These are phyloP conservation scores for Pterois miles DNA, from an alignment of 2,797 vertebrate genomes.

Conservation along the genomic window DNA sequence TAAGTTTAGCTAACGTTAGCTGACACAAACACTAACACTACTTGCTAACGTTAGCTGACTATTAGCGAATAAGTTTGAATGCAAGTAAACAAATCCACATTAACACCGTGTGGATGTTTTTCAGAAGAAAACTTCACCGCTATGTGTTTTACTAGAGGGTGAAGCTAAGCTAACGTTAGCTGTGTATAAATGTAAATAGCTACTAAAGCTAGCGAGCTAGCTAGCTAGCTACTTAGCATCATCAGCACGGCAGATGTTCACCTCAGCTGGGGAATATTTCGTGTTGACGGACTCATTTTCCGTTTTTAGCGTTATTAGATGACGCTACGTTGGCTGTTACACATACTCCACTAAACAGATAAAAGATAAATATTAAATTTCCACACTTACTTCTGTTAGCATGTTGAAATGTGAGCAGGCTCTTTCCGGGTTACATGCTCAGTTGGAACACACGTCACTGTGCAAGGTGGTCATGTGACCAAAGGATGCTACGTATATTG, in stretches of 20 bases:
- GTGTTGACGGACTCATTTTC: accelerated
- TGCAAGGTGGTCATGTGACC: slow-evolving; percentile 26
- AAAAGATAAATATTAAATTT: accelerated
- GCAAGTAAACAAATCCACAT: accelerated
- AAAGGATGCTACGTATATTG: background rate
- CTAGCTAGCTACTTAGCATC: slow-evolving; percentile 30
- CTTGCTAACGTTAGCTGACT: background rate
- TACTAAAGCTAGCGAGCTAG: slow-evolving; percentile 25
- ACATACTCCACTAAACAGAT: accelerated
- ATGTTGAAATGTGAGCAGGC: slow-evolving; percentile 36
- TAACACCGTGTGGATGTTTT: background rate
- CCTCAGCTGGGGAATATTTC: background rate
- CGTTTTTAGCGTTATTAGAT: accelerated
- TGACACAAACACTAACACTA: background rate
- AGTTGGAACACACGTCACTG: slow-evolving; percentile 45
- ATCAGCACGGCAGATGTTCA: background rate
- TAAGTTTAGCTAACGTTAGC: slow-evolving; percentile 10
- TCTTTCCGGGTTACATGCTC: slow-evolving; percentile 64
- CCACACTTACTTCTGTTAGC: slow-evolving; percentile 65
- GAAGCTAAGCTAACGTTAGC: background rate
- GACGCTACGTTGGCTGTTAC: accelerated
- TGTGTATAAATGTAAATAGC: background rate
- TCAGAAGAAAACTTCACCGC: accelerated
- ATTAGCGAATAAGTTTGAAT: accelerated
- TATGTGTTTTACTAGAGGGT: background rate